Conservation (phyloP, 2,797 vertebrate genomes). For the Cossypha heuglini region DNA sequence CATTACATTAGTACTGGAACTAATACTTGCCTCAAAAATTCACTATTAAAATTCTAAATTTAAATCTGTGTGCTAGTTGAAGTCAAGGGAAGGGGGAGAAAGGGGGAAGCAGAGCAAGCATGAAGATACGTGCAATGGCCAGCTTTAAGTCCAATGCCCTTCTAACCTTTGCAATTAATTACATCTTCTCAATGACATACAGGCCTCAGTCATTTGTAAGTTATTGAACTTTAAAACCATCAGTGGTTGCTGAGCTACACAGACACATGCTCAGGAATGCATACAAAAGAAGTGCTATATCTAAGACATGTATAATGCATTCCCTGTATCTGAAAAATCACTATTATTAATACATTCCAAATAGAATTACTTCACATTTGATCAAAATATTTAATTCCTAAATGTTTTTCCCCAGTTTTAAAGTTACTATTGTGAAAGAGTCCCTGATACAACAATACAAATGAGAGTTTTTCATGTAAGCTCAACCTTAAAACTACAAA, state of each 20-base stretch:
- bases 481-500: not conserved
- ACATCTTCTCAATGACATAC: not conserved
- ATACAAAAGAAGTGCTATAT: not conserved
- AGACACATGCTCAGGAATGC: not conserved
- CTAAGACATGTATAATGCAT: not conserved
- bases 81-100: not conserved
- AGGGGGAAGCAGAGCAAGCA: not conserved
- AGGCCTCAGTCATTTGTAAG: not conserved
- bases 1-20: conserved; percentile 47
- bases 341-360: not conserved
- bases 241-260: not conserved
- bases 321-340: not conserved
- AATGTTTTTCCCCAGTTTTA: not conserved
- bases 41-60: conserved; percentile 34
- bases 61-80: not conserved
- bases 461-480: not conserved
- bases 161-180: conserved; percentile 16
- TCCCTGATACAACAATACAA: not conserved
- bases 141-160: not conserved
- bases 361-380: not conserved
- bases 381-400: not conserved
- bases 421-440: not conserved
- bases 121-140: not conserved
- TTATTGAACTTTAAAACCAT: not conserved
- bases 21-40: conserved; percentile 38